phyloP scores from a whole-genome alignment of 2,888 invertebrate species.

The Latheticus oryzae region DNA sequence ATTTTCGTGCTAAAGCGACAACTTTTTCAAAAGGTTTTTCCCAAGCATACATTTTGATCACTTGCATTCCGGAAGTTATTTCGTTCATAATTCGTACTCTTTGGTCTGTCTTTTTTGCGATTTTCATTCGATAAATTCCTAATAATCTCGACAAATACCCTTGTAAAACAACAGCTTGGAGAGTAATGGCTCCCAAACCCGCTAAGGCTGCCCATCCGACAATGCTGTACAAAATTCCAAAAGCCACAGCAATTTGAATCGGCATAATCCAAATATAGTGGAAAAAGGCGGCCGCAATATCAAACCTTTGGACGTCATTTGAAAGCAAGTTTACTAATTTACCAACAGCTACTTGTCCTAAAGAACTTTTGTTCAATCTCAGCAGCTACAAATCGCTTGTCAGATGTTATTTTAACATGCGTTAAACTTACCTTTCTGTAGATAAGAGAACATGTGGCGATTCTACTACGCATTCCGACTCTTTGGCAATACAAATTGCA shows the following conservation, averaged over 20 bases:
- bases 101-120: constrained; percentile 71
- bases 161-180: constrained; percentile 69
- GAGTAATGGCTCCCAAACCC: constrained; percentile 71
- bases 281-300: constrained; percentile 75
- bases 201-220: constrained; percentile 70
- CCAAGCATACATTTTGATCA: constrained; percentile 85
- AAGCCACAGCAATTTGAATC: constrained; percentile 75
- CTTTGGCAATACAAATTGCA: constrained; percentile 69
- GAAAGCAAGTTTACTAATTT: constrained; percentile 87
- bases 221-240: constrained; percentile 70
- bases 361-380: constrained; percentile 74
- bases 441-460: constrained; percentile 83
- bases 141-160: constrained; percentile 67
- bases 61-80: constrained; percentile 78
- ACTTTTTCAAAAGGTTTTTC: constrained; percentile 77
- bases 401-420: not conserved
- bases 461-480: constrained; percentile 81
- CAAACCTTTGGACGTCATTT: constrained; percentile 87
- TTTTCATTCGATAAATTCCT: constrained; percentile 65
- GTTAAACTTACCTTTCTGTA: constrained; percentile 78
- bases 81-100: constrained; percentile 80
- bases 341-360: constrained; percentile 85
- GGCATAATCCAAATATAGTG: constrained; percentile 88
- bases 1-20: constrained; percentile 73
- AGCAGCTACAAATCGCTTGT: constrained; percentile 66